Evolutionary conservation across 2,888 invertebrate genomes (phyloP).

Genomic region (Melipona bicolor): DNA sequence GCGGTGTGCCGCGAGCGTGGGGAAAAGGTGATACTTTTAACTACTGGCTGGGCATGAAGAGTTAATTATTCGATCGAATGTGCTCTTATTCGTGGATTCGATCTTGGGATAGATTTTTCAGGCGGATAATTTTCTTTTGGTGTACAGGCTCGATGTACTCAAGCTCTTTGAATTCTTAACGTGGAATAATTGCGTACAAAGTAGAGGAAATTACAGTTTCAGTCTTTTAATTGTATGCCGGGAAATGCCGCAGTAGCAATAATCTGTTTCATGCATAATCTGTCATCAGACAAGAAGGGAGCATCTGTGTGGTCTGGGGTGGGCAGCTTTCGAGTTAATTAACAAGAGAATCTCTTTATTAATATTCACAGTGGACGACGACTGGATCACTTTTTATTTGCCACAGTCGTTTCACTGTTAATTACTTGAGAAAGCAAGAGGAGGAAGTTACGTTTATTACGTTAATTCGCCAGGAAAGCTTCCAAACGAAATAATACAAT

Average conservation of each 20-base stretch:
- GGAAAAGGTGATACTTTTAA: no score
- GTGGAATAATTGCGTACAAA: not conserved
- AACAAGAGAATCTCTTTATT: not conserved
- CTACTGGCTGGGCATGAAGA: not conserved
- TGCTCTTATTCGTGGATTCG: slow-evolving; percentile 3
- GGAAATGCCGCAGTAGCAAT: not conserved
- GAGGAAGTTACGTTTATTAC: no score
- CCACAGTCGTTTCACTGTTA: no score
- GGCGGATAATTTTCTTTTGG: not conserved
- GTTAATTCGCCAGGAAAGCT: no score
- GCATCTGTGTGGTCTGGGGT: not conserved
- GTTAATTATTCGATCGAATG: not conserved
- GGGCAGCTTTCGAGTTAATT: not conserved
- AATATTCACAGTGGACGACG: not conserved
- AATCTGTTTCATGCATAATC: not conserved
- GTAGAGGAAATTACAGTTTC: not conserved
- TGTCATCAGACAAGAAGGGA: not conserved
- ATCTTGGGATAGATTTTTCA: not conserved
- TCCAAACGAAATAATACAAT: not conserved
- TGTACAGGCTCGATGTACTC: no score
- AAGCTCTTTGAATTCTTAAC: no score
- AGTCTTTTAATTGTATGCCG: not conserved
- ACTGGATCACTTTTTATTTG: not conserved
- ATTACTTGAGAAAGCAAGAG: no score
- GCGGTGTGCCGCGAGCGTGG: no score